These are phyloP conservation scores for Phrynocephalus forsythii DNA, from an alignment of 2,797 vertebrate species.

Conservation along the genomic window DNA sequence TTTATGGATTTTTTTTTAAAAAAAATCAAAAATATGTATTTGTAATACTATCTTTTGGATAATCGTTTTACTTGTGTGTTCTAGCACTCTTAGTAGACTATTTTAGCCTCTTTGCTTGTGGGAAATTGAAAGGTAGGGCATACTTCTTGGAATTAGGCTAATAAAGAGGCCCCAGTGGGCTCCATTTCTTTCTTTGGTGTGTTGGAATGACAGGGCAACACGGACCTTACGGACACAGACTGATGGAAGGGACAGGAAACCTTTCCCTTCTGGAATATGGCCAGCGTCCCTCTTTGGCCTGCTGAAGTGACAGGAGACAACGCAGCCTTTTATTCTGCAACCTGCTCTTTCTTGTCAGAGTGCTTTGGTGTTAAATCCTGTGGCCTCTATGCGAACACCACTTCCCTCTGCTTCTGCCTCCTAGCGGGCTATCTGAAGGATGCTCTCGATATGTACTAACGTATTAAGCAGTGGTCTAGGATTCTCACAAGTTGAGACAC, in stretches of 20 bases:
- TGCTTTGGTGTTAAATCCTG: slow-evolving; percentile 72
- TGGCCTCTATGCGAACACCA: slow-evolving; percentile 64
- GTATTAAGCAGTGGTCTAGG: slow-evolving; percentile 82
- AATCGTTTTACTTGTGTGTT: neutral
- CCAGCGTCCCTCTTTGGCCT: slow-evolving; percentile 57
- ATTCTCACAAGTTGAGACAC: slow-evolving; percentile 86
- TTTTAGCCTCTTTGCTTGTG: neutral
- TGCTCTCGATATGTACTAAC: slow-evolving; percentile 85
- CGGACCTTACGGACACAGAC: neutral
- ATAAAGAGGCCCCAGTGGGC: neutral
- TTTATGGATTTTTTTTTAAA: neutral
- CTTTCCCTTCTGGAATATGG: neutral
- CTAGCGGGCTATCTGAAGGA: slow-evolving; percentile 83
- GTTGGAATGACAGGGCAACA: neutral
- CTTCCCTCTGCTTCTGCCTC: slow-evolving; percentile 82
- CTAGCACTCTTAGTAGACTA: neutral
- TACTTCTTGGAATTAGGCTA: too few relatives aligned
- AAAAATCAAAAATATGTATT: neutral
- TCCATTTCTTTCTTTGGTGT: neutral
- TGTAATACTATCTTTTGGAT: neutral
- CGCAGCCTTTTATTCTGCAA: slow-evolving; percentile 49
- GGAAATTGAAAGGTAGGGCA: too few relatives aligned
- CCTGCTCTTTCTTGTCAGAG: slow-evolving; percentile 71
- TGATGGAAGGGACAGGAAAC: neutral
- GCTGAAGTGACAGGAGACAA: slow-evolving; percentile 20